Base-by-base conservation (phyloP, 2,888 invertebrate species). In the Neoaliturus tenellus region DNA sequence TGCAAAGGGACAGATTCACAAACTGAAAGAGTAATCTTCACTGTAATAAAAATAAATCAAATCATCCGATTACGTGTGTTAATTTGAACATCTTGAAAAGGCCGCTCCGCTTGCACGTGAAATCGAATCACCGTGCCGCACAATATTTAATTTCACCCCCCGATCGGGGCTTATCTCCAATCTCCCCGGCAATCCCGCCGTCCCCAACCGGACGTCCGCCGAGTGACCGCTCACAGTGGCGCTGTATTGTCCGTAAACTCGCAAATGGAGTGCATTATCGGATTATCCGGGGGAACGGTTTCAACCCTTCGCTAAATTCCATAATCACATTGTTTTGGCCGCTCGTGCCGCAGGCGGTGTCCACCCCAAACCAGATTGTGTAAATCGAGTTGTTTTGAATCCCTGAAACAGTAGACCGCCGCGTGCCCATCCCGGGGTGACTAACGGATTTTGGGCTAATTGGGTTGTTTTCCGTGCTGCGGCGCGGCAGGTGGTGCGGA, bases 381-480 rank as follows among this genome's bases (percentile, higher is more conserved):
- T 28, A 62, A 62, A 62, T 62, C 31, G 33, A 28, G 33, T 17
- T 39, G 39, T 39, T 67, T 67, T 58, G 58, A 14, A 10, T 35
- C 31, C 20, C n/a, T n/a, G n/a, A n/a, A n/a, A n/a, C n/a, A n/a
- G n/a, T n/a, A n/a, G n/a, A n/a, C n/a, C n/a, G n/a, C n/a, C n/a
- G n/a, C 71, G 23, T 1, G 23, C 20, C 6, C 6, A 33, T 31
- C 33, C 69, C 33, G 71, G 71, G 8, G 41, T 35, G 44, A 41
- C 41, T 39, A 75, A 75, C 44, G 73, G 73, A 35, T 55, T 55
- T 8, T 4, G 31, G 48, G 31, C 78, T 78, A 78, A 78, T 78
- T 78, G 78, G 78, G 78, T 55, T 78, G 78, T 78, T 78, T 28
- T 51, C 8, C 51, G 44, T 55, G 51, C 17, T 20, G 44, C 31